Conservation (phyloP, 2,888 invertebrate species). For the Eulithis prunata region DNA sequence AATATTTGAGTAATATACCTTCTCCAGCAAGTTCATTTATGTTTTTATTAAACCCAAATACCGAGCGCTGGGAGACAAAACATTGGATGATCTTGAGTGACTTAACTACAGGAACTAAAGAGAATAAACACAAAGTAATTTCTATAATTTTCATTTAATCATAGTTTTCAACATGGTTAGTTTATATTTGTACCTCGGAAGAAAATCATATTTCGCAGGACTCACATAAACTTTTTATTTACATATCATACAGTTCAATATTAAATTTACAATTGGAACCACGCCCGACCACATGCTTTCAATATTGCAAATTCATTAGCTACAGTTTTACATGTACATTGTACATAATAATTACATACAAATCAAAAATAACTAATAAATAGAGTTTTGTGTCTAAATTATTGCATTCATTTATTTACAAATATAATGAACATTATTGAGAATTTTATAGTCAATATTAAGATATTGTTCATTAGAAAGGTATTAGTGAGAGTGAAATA, state of each 20-base stretch:
- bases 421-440: constrained; percentile 55
- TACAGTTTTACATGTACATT: constrained; percentile 79
- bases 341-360: constrained; percentile 64
- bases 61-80: no score
- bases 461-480: constrained; percentile 46
- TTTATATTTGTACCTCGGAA: constrained; percentile 83
- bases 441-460: constrained; percentile 53
- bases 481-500: constrained; percentile 49
- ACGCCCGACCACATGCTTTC: constrained; percentile 63
- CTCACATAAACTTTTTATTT: constrained; percentile 81
- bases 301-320: constrained; percentile 75
- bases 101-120: neutral
- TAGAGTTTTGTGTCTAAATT: constrained; percentile 76
- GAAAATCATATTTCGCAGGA: constrained; percentile 83
- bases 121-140: constrained; percentile 31
- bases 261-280: constrained; percentile 70
- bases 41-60: constrained; percentile 20
- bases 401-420: constrained; percentile 78
- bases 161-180: constrained; percentile 83
- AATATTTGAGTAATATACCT: constrained; percentile 32
- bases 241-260: constrained; percentile 80
- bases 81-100: no score
- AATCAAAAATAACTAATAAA: constrained; percentile 65
- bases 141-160: constrained; percentile 79
- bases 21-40: constrained; percentile 22